These are phyloP conservation scores for Astatoreochromis straeleni DNA, from an alignment of 2,113 vertebrate species.

Conservation along the genomic window DNA sequence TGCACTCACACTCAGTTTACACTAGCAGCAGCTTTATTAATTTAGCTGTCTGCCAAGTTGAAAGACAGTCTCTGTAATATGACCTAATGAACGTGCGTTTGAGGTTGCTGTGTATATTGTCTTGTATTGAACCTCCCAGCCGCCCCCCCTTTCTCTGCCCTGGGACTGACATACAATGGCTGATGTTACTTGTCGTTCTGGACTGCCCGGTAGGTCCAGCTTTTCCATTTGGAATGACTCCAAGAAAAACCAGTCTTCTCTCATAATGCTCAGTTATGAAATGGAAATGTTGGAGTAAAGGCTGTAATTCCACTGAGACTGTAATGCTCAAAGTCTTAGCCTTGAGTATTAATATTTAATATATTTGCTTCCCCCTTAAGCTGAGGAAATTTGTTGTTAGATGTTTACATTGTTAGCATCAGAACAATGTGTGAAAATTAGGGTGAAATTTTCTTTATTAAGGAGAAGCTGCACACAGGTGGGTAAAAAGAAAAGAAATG, in stretches of 20 bases:
- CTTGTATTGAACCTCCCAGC: neutral
- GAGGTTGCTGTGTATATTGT: constrained; percentile 18
- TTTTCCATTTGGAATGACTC: constrained; percentile 33
- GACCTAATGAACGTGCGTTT: constrained; percentile 9
- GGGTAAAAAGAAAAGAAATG: neutral
- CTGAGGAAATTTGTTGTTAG: neutral
- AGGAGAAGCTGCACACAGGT: neutral
- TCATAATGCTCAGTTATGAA: neutral
- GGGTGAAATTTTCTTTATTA: neutral
- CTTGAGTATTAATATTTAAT: neutral
- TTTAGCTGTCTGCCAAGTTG: constrained; percentile 17
- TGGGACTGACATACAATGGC: constrained; percentile 17
- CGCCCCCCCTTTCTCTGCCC: neutral
- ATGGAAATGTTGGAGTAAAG: neutral
- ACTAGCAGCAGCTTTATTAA: constrained; percentile 13
- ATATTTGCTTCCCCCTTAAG: neutral
- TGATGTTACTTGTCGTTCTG: constrained; percentile 44
- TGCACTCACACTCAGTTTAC: constrained; percentile 9
- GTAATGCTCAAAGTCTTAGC: neutral
- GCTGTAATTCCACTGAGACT: neutral
- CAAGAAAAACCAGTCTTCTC: constrained; percentile 22
- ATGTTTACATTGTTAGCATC: neutral
- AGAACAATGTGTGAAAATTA: neutral
- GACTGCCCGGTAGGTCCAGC: constrained; percentile 34
- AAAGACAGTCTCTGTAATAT: constrained; percentile 23